These are phyloP conservation scores for Sitophilus oryzae DNA, from an alignment of 1,140 invertebrate genomes.

Conservation along the genomic window DNA sequence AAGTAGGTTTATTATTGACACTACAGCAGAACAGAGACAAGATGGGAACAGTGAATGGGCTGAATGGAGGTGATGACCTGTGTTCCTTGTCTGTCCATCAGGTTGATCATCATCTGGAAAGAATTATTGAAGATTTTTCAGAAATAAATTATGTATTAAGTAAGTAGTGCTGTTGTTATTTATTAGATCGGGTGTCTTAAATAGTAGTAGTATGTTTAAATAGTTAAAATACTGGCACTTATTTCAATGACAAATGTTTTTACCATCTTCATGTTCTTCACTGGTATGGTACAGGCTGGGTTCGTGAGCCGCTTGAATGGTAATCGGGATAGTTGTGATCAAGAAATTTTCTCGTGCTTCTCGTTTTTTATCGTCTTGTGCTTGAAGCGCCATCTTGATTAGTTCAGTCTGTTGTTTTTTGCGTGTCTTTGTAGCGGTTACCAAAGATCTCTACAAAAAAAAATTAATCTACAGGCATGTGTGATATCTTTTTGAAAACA, in stretches of 20 bases:
- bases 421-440: slow-evolving; percentile 96
- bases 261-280: slow-evolving; percentile 84
- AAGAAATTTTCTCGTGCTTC: slow-evolving; percentile 93
- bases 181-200: too few species aligned
- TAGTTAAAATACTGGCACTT: too few species aligned
- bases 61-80: slow-evolving; percentile 75
- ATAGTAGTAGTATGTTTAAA: too few species aligned
- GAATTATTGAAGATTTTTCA: slow-evolving; percentile 14
- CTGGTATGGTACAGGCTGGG: slow-evolving; percentile 82
- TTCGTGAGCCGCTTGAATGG: slow-evolving; percentile 90
- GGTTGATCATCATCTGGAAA: slow-evolving; percentile 59
- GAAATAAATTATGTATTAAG: too few species aligned
- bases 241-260: background rate
- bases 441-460: slow-evolving; percentile 76
- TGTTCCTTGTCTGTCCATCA: slow-evolving; percentile 59
- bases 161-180: too few species aligned
- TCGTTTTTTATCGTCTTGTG: slow-evolving; percentile 91
- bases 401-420: slow-evolving; percentile 99
- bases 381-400: slow-evolving; percentile 88
- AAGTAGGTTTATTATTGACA: slow-evolving; percentile 89
- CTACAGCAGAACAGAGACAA: slow-evolving; percentile 88
- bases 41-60: slow-evolving; percentile 96
- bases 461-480: background rate
- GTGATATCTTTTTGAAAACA: background rate
- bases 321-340: slow-evolving; percentile 95